Evolutionary conservation across 1,140 invertebrate genomes (phyloP).

Genomic region (Bombus consobrinus): DNA sequence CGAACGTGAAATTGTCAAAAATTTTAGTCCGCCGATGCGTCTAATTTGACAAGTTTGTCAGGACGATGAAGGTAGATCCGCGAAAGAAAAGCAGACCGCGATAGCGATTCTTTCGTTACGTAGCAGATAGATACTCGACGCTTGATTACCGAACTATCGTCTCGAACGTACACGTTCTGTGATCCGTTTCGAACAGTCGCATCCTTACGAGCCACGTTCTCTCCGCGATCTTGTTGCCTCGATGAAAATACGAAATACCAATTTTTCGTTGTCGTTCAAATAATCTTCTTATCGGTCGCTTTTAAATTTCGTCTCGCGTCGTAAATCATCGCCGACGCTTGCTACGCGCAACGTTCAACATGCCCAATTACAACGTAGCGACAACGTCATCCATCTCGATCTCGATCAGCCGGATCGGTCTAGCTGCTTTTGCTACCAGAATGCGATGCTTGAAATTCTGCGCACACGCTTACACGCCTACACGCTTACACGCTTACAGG

Average conservation of each 20-base stretch:
- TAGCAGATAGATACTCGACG: too few species aligned
- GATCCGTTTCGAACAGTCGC: too few species aligned
- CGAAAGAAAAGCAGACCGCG: too few species aligned
- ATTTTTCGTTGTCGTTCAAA: too few species aligned
- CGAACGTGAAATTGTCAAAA: too few species aligned
- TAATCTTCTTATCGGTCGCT: too few species aligned
- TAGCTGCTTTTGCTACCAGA: background rate
- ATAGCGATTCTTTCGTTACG: too few species aligned
- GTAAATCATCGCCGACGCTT: background rate
- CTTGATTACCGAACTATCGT: too few species aligned
- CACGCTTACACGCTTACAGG: background rate
- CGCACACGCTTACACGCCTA: background rate
- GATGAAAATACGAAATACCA: accelerated
- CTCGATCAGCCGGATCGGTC: slow-evolving; percentile 10
- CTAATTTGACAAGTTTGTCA: background rate
- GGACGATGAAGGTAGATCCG: background rate
- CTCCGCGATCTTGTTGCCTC: too few species aligned
- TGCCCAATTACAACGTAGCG: slow-evolving; percentile 3
- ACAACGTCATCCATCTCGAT: slow-evolving; percentile 1
- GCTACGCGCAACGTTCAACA: background rate
- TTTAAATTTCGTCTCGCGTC: too few species aligned
- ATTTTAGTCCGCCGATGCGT: accelerated
- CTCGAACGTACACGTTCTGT: too few species aligned
- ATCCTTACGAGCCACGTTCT: too few species aligned
- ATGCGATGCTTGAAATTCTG: slow-evolving; percentile 33